Percentiles rank a stretch among this genome's conserved stretches.
phyloP scores from a whole-genome alignment of 2,113 vertebrate genomes.

The Cyanoderma ruficeps region DNA sequence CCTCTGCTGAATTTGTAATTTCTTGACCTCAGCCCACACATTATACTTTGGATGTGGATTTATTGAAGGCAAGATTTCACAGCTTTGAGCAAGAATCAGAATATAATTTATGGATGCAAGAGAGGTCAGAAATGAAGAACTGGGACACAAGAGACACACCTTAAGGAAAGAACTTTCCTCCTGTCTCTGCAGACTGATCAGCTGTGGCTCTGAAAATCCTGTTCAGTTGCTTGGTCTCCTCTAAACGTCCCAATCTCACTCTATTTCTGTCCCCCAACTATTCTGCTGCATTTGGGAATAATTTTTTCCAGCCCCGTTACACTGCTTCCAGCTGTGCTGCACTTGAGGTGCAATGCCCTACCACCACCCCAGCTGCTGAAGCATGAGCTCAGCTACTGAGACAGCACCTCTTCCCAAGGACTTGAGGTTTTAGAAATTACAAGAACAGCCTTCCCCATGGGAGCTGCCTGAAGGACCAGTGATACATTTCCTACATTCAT shows the following conservation, averaged over 20 bases:
- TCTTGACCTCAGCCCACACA: background rate
- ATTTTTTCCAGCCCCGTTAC: background rate
- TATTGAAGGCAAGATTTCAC: background rate
- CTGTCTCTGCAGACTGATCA: background rate
- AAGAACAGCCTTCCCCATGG: background rate
- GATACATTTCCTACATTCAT: background rate
- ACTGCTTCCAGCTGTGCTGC: rapidly evolving
- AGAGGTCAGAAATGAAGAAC: background rate
- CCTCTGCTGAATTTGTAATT: background rate
- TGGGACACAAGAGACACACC: background rate
- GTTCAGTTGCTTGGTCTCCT: background rate
- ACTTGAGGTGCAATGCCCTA: background rate
- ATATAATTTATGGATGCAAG: background rate
- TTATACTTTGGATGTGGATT: background rate
- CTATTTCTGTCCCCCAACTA: background rate
- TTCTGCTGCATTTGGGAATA: background rate
- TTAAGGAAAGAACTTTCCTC: background rate
- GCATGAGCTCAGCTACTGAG: background rate
- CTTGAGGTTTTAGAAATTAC: background rate
- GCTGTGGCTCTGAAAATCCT: background rate
- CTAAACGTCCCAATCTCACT: background rate
- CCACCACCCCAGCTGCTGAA: background rate
- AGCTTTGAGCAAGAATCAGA: background rate
- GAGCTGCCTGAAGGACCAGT: background rate
- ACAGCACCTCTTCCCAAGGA: background rate